Evolutionary conservation across 2,113 vertebrate genomes (phyloP).

Genomic region (Neoarius graeffei): DNA sequence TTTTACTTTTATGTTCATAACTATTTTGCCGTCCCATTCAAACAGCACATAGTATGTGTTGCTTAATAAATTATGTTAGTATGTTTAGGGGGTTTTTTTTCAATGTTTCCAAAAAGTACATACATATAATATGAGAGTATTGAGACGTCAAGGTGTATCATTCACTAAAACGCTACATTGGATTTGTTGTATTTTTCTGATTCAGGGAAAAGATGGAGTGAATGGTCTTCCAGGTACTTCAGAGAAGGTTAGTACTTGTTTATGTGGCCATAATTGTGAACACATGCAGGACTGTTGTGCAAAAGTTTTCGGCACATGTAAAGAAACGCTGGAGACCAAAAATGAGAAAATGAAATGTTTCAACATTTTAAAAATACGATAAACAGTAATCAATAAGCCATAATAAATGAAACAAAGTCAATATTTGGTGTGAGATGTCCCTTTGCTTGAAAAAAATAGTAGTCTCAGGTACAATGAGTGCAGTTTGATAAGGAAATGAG

Average conservation of each 20-base stretch:
- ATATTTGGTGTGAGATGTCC: no score
- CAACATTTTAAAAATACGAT: no score
- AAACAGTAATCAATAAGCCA: no score
- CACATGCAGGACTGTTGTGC: not conserved
- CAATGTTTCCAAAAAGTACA: not conserved
- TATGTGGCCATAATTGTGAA: not conserved
- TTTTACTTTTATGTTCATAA: not conserved
- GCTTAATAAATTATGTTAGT: not conserved
- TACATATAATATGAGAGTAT: not conserved
- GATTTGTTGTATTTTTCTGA: not conserved
- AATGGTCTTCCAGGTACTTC: slow-evolving; percentile 68
- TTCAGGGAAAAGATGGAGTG: slow-evolving; percentile 73
- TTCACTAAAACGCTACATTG: not conserved
- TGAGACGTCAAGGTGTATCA: not conserved
- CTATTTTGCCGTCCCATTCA: not conserved
- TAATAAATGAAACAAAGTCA: no score
- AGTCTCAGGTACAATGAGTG: no score
- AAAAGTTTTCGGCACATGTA: no score
- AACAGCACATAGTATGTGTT: not conserved
- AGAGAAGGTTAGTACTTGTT: slow-evolving; percentile 68
- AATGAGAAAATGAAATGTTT: no score
- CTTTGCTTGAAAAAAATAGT: no score
- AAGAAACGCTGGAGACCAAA: no score
- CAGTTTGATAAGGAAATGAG: no score
- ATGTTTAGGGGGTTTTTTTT: not conserved